phyloP scores from a whole-genome alignment of 1,140 invertebrate genomes.

The Drosophila jambulina region DNA sequence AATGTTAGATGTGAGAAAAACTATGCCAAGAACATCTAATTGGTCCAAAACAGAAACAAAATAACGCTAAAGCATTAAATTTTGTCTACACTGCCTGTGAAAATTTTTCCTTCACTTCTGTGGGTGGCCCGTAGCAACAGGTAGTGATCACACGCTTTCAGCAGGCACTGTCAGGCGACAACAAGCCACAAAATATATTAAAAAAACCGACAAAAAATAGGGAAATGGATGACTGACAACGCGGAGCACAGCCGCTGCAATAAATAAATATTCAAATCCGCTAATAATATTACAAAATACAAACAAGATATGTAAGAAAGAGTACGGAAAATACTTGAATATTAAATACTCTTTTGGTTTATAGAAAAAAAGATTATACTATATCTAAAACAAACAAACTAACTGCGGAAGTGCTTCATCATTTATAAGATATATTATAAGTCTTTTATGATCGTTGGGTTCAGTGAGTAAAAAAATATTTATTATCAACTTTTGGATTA shows the following conservation, averaged over 20 bases:
- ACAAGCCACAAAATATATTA: constrained; percentile 64
- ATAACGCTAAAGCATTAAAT: constrained; percentile 43
- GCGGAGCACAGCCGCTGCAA: constrained; percentile 42
- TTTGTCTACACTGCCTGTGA: constrained; percentile 32
- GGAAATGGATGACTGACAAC: constrained; percentile 54
- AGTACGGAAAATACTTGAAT: not conserved
- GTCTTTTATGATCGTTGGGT: not conserved
- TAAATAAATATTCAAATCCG: constrained; percentile 65
- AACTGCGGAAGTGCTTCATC: not conserved
- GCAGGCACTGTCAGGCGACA: constrained; percentile 45
- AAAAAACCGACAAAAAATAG: constrained; percentile 14
- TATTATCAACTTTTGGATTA: constrained; percentile 7
- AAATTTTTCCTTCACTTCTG: constrained; percentile 27
- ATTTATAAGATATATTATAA: not conserved
- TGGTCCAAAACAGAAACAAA: constrained; percentile 52
- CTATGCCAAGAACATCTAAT: constrained; percentile 81
- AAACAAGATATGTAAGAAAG: not conserved
- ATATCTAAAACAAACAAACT: not conserved
- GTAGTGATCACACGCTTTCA: constrained; percentile 17
- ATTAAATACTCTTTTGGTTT: constrained; percentile 4
- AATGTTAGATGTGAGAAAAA: constrained; percentile 67
- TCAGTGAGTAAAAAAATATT: not conserved
- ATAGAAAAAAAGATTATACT: not conserved
- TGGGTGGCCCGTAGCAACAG: constrained; percentile 52
- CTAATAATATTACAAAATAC: constrained; percentile 53